These are phyloP conservation scores for Chrysotoxum bicinctum DNA, from an alignment of 2,888 invertebrate species.

Conservation along the genomic window DNA sequence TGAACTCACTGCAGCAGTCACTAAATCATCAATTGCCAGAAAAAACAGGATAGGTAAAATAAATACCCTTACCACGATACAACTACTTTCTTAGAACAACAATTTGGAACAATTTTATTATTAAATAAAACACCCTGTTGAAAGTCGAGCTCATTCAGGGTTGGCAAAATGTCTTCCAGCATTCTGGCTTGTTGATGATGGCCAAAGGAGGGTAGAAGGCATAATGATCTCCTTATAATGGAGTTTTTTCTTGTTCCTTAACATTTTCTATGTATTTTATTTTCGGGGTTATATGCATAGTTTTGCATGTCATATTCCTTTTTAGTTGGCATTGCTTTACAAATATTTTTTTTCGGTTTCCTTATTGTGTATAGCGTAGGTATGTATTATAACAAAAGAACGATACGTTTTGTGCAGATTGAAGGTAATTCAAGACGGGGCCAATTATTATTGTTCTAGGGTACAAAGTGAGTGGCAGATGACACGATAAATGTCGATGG, in stretches of 20 bases:
- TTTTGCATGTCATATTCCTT: constrained; percentile 64
- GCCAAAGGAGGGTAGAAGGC: constrained; percentile 17
- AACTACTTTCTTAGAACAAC: too few species aligned
- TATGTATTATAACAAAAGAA: constrained; percentile 47
- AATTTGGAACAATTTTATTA: not conserved
- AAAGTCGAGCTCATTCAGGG: constrained; percentile 19
- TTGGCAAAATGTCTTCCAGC: constrained; percentile 61
- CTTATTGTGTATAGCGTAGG: not conserved
- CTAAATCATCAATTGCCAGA: too few species aligned
- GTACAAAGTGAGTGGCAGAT: constrained; percentile 60
- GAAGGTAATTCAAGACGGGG: constrained; percentile 60
- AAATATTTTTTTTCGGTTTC: constrained; percentile 30
- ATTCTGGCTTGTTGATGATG: constrained; percentile 35
- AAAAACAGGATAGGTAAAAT: too few species aligned
- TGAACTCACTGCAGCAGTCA: too few species aligned
- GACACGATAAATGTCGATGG: constrained; percentile 70
- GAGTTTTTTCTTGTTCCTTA: constrained; percentile 46
- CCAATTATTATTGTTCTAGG: constrained; percentile 56
- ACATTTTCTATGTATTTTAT: constrained; percentile 40
- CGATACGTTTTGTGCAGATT: constrained; percentile 67
- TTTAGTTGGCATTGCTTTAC: not conserved
- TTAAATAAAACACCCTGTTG: constrained; percentile 8
- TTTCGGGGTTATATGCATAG: constrained; percentile 54
- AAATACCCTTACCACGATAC: too few species aligned
- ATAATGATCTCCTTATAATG: constrained; percentile 55